Conservation (phyloP, 2,888 invertebrate genomes). For the Caenorhabditis sp. region DNA sequence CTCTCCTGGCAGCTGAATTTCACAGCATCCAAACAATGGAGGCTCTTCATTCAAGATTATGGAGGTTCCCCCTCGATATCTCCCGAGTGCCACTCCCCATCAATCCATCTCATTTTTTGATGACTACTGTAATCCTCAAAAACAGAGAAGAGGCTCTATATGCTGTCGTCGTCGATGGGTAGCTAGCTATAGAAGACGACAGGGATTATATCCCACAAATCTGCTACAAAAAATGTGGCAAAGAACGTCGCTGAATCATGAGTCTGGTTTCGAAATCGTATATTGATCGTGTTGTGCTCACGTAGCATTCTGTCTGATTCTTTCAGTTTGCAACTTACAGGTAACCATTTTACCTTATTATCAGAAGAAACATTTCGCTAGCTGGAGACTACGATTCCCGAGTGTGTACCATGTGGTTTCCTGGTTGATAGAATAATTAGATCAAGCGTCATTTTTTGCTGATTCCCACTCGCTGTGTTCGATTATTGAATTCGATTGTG, state of each 20-base stretch:
- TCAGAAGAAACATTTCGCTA: no score
- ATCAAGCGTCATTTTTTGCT: slow-evolving; percentile 17
- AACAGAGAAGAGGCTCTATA: slow-evolving; percentile 2
- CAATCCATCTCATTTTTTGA: slow-evolving; percentile 21
- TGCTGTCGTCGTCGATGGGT: slow-evolving; percentile 13
- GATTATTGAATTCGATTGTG: not conserved
- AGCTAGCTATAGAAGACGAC: not conserved
- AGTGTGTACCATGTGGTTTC: slow-evolving; percentile 14
- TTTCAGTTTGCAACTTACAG: not conserved
- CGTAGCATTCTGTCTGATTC: not conserved
- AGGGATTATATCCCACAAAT: slow-evolving; percentile 49
- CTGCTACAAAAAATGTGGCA: slow-evolving; percentile 56
- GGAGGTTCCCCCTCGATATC: not conserved
- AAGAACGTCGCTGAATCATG: slow-evolving; percentile 46
- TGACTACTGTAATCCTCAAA: slow-evolving; percentile 53
- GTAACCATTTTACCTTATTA: no score
- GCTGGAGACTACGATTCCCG: not conserved
- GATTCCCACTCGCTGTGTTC: not conserved
- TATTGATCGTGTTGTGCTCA: slow-evolving; percentile 29
- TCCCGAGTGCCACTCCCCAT: not conserved
- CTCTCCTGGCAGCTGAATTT: slow-evolving; percentile 21
- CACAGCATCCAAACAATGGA: not conserved
- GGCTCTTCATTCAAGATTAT: not conserved
- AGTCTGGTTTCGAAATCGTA: slow-evolving; percentile 25
- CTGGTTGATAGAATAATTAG: slow-evolving; percentile 8